A percentile compares a stretch with the other conserved stretches of the same genome.
These are phyloP conservation scores for Leptopilina clavipes DNA, from an alignment of 1,140 invertebrate genomes.

Conservation along the genomic window DNA sequence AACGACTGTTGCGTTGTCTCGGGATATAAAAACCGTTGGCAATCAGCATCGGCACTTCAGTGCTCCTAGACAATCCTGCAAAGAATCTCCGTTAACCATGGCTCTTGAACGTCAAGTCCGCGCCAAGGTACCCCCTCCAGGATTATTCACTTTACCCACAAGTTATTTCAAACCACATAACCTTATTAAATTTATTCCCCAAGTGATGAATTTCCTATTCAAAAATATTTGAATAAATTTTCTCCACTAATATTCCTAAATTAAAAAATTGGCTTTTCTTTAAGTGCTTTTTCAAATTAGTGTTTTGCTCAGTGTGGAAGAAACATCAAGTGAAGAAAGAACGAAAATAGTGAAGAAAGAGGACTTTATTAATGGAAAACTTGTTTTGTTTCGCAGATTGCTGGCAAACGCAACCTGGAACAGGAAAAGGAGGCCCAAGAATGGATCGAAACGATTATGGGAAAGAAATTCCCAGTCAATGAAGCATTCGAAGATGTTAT, in stretches of 20 bases:
- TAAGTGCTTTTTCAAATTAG: too few species aligned
- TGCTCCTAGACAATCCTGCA: conserved; percentile 67
- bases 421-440: conserved; percentile 88
- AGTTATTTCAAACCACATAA: too few species aligned
- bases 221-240: too few species aligned
- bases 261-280: too few species aligned
- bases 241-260: too few species aligned
- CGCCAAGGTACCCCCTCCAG: conserved; percentile 79
- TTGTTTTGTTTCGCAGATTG: conserved; percentile 77
- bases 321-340: too few species aligned
- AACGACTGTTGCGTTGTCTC: conserved; percentile 52
- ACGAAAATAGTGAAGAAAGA: too few species aligned
- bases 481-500: conserved; percentile 85
- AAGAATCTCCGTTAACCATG: conserved; percentile 75
- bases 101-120: conserved; percentile 88
- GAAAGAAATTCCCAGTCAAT: conserved; percentile 83
- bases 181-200: too few species aligned
- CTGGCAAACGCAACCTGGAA: conserved; percentile 88
- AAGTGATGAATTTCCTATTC: too few species aligned
- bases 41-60: conserved; percentile 64
- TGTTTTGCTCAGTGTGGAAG: too few species aligned
- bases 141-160: neutral
- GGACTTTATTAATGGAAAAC: conserved; percentile 29
- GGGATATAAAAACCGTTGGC: conserved; percentile 65
- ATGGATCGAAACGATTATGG: conserved; percentile 91